phyloP scores from a whole-genome alignment of 2,888 invertebrate genomes.

The Drosophila paranaensis region DNA sequence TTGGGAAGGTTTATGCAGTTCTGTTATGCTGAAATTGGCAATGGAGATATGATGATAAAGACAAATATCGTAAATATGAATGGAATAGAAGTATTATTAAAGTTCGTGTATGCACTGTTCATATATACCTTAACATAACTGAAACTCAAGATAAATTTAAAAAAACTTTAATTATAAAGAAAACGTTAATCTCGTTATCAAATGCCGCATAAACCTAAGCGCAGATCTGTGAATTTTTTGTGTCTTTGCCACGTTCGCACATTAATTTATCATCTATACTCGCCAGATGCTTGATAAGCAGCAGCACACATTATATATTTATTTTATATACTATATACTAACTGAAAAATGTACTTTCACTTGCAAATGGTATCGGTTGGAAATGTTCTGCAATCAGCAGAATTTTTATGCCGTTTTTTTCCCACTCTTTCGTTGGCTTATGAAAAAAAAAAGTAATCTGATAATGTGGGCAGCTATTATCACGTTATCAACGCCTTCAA shows the following conservation, averaged over 20 bases:
- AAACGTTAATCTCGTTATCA: constrained; percentile 2
- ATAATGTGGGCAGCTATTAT: constrained; percentile 47
- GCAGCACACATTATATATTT: background rate
- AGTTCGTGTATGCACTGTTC: no score
- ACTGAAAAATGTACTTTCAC: constrained; percentile 47
- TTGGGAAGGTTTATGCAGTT: constrained; percentile 6
- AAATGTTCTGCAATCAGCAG: constrained; percentile 42
- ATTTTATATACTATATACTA: background rate
- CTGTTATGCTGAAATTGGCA: background rate
- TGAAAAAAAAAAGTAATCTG: constrained; percentile 34
- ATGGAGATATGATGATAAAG: background rate
- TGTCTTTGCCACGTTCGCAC: constrained; percentile 35
- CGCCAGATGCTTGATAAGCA: constrained; percentile 35
- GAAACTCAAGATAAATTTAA: background rate
- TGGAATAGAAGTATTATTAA: background rate
- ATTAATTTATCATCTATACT: constrained; percentile 19
- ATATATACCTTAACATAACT: background rate
- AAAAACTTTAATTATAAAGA: no score
- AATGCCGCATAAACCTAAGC: constrained; percentile 30
- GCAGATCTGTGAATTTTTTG: background rate
- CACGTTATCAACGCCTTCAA: constrained; percentile 53
- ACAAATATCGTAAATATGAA: no score
- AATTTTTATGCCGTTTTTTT: constrained; percentile 1
- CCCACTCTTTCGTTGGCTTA: background rate
- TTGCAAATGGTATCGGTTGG: constrained; percentile 16